A percentile compares a stretch with the other conserved stretches of the same genome.
phyloP scores from a whole-genome alignment of 2,113 vertebrate genomes.

The Bufo bufo region DNA sequence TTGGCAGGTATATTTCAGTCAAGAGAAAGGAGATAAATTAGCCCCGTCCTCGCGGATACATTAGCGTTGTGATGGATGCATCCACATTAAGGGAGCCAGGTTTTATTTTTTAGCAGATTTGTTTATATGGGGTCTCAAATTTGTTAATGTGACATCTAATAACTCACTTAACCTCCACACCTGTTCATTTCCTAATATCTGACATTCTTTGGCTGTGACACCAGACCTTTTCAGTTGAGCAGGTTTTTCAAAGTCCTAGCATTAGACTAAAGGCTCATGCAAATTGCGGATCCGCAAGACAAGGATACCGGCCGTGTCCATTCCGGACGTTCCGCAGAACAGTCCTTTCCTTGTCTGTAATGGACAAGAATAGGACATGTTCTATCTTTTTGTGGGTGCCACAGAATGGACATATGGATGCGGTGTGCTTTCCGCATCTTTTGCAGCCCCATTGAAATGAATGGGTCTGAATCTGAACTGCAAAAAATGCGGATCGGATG shows the following conservation, averaged over 20 bases:
- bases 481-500: too few relatives aligned
- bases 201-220: neutral
- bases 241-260: too few relatives aligned
- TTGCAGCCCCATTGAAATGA: too few relatives aligned
- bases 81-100: neutral
- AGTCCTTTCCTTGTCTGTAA: too few relatives aligned
- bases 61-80: conserved; percentile 53
- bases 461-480: too few relatives aligned
- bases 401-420: too few relatives aligned
- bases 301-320: too few relatives aligned
- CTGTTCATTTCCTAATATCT: conserved; percentile 28
- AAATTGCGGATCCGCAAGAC: too few relatives aligned
- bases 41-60: conserved; percentile 26
- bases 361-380: too few relatives aligned
- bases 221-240: neutral
- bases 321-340: too few relatives aligned
- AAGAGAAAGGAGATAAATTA: neutral
- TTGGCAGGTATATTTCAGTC: conserved; percentile 19
- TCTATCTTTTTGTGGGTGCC: too few relatives aligned
- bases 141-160: conserved; percentile 61
- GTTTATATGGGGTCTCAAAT: conserved; percentile 60
- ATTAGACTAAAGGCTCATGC: neutral
- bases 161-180: conserved; percentile 54
- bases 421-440: too few relatives aligned
- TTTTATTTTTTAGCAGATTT: conserved; percentile 61